These are phyloP conservation scores for Steatornis caripensis DNA, from an alignment of 2,113 vertebrate genomes.

Conservation along the genomic window DNA sequence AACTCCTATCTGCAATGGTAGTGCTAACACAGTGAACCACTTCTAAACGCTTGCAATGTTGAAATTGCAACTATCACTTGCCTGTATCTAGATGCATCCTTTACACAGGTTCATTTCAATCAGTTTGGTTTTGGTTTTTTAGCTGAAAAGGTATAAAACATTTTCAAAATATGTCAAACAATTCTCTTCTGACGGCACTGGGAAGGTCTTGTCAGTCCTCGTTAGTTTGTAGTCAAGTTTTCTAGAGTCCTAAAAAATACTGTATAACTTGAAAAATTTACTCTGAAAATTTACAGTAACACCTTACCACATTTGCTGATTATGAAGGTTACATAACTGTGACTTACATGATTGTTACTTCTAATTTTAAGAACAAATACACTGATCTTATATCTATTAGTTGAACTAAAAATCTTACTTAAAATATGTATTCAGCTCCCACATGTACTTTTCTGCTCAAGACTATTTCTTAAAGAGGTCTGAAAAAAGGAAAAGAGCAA, in stretches of 20 bases:
- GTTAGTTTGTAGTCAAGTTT: neutral
- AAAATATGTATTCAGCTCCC: neutral
- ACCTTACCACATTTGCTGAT: neutral
- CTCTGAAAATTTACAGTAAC: neutral
- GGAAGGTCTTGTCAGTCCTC: neutral
- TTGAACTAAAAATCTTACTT: neutral
- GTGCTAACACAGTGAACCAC: constrained; percentile 52
- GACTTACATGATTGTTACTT: neutral
- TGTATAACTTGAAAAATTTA: neutral
- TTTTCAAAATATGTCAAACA: neutral
- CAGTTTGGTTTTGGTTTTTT: neutral
- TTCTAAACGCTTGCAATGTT: constrained; percentile 7
- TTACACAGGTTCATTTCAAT: neutral
- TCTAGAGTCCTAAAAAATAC: neutral
- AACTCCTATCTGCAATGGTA: constrained; percentile 68
- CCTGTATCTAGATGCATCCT: neutral
- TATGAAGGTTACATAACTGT: neutral
- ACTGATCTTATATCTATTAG: neutral
- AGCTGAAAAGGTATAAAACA: rapidly evolving
- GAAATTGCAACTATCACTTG: neutral
- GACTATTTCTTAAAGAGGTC: neutral
- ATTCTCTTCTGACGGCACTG: neutral
- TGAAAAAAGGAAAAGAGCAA: no score
- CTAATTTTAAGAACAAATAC: neutral
- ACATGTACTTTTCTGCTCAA: neutral